Conservation (phyloP, 2,888 invertebrate species). For the Biston stratarius region DNA sequence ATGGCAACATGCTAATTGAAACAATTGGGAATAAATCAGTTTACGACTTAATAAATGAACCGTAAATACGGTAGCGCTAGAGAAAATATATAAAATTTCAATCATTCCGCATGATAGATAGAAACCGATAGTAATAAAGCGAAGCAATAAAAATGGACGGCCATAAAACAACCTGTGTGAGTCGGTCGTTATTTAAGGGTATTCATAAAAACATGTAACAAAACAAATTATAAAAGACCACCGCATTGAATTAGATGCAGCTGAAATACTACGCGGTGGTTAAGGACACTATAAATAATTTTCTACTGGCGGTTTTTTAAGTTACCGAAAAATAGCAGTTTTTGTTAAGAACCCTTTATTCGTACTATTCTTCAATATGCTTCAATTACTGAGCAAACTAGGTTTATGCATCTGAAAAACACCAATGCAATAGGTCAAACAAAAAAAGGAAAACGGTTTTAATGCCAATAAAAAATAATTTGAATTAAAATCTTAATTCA, state of each 20-base stretch:
- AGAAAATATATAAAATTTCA: slow-evolving; percentile 49
- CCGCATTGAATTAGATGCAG: slow-evolving; percentile 69
- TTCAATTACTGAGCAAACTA: too few species aligned
- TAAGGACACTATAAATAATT: slow-evolving; percentile 66
- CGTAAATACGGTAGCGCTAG: slow-evolving; percentile 45
- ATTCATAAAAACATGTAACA: slow-evolving; percentile 71
- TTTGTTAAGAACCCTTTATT: background rate
- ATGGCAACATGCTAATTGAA: slow-evolving; percentile 24
- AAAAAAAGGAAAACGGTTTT: too few species aligned
- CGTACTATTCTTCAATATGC: too few species aligned
- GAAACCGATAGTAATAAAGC: slow-evolving; percentile 57
- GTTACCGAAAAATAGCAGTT: slow-evolving; percentile 15
- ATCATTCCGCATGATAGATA: slow-evolving; percentile 61
- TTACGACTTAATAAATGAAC: slow-evolving; percentile 45
- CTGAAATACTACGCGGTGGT: slow-evolving; percentile 73
- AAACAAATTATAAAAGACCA: slow-evolving; percentile 78
- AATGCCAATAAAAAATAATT: too few species aligned
- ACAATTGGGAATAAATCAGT: slow-evolving; percentile 45
- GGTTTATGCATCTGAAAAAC: too few species aligned
- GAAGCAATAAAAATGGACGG: slow-evolving; percentile 60
- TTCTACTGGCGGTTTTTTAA: slow-evolving; percentile 2
- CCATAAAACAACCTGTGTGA: slow-evolving; percentile 70
- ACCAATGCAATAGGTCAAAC: too few species aligned
- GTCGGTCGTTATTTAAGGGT: slow-evolving; percentile 71
- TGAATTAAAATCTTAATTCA: too few species aligned